These are phyloP conservation scores for Periophthalmus magnuspinnatus DNA, from an alignment of 2,797 vertebrate genomes.

Conservation along the genomic window DNA sequence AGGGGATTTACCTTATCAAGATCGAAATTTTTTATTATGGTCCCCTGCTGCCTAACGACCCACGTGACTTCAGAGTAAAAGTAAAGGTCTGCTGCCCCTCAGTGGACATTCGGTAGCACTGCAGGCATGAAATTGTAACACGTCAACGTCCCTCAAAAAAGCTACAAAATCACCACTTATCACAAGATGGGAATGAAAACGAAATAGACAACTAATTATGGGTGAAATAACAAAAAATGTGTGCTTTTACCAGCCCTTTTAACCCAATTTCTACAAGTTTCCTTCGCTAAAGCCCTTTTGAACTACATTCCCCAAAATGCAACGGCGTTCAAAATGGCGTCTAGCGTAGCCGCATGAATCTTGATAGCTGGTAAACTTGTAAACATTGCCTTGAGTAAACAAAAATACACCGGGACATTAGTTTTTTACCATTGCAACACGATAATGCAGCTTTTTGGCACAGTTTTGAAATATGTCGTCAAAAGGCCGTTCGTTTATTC, in stretches of 20 bases:
- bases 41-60: background rate
- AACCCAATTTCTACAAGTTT: background rate
- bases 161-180: background rate
- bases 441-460: constrained; percentile 58
- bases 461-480: constrained; percentile 13
- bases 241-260: background rate
- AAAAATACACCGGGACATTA: background rate
- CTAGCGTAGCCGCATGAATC: constrained; percentile 1
- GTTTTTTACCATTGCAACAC: rapidly evolving
- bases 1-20: background rate
- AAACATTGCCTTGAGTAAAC: background rate
- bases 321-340: constrained; percentile 66
- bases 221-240: background rate
- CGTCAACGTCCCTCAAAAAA: background rate
- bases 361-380: background rate
- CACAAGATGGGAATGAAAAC: background rate
- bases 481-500: background rate
- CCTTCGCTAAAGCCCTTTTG: background rate
- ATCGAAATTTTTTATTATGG: background rate
- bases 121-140: background rate
- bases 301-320: constrained; percentile 63
- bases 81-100: constrained; percentile 19
- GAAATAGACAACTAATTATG: background rate
- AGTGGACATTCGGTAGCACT: constrained; percentile 22
- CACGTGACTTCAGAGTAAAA: background rate